Conservation (phyloP, 1,140 invertebrate genomes). For the Drosophila hydei region DNA sequence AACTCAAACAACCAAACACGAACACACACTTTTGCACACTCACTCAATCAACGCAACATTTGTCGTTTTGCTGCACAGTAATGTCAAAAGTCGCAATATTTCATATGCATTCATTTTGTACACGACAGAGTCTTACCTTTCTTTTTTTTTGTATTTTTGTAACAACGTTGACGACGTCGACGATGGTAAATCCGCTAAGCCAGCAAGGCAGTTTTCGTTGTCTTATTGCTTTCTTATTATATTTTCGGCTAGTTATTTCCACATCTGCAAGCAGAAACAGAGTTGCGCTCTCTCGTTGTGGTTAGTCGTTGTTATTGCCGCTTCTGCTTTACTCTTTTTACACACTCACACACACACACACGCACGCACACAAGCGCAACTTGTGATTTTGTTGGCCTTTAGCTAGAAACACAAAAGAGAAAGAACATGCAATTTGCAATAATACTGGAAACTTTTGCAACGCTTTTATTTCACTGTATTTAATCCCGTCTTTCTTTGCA, state of each 20-base stretch:
- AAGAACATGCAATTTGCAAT: slow-evolving; percentile 45
- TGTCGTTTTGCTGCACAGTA: slow-evolving; percentile 24
- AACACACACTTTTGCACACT: neutral
- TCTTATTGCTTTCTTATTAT: slow-evolving; percentile 37
- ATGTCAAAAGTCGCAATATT: slow-evolving; percentile 46
- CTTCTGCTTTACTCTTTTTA: slow-evolving; percentile 23
- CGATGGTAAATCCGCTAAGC: slow-evolving; percentile 38
- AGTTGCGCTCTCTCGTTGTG: slow-evolving; percentile 42
- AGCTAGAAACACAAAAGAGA: slow-evolving; percentile 45
- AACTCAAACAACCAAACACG: neutral
- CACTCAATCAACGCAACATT: slow-evolving; percentile 9
- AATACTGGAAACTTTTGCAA: slow-evolving; percentile 23
- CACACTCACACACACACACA: slow-evolving; percentile 27
- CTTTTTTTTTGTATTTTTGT: slow-evolving; percentile 1
- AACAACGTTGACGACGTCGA: slow-evolving; percentile 9
- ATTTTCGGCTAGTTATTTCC: slow-evolving; percentile 40
- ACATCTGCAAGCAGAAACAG: slow-evolving; percentile 44
- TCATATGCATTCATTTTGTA: slow-evolving; percentile 21
- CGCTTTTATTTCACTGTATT: slow-evolving; percentile 35
- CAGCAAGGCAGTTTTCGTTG: slow-evolving; percentile 43
- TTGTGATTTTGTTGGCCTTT: slow-evolving; percentile 40
- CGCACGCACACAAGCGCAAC: slow-evolving; percentile 22
- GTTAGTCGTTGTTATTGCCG: slow-evolving; percentile 36
- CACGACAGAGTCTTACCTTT: slow-evolving; percentile 41
- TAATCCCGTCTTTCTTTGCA: slow-evolving; percentile 38